phyloP scores from a whole-genome alignment of 2,797 vertebrate genomes.

The Catamblyrhynchus diadema region DNA sequence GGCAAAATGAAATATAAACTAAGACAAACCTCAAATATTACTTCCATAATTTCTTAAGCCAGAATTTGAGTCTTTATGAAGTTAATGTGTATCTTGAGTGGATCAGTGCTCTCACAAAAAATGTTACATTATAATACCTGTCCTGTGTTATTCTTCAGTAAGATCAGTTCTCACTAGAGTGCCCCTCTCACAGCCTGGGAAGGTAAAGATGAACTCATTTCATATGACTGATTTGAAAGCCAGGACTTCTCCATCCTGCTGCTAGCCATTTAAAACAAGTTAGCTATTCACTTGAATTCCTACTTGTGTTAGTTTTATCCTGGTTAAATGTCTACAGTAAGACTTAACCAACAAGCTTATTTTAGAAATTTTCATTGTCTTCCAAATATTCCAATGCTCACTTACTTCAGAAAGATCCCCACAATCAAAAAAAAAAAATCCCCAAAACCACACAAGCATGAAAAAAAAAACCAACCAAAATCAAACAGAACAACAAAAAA shows the following conservation, averaged over 20 bases:
- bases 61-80: neutral
- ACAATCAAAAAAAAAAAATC: no score
- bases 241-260: neutral
- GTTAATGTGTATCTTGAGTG: neutral
- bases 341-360: neutral
- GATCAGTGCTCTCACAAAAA: neutral
- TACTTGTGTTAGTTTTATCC: neutral
- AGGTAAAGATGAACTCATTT: neutral
- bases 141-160: neutral
- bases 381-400: neutral
- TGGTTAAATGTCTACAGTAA: neutral
- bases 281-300: neutral
- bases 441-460: neutral
- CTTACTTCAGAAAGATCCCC: neutral
- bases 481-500: neutral
- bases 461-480: no score
- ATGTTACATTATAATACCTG: neutral
- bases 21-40: neutral
- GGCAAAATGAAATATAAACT: neutral
- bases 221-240: neutral
- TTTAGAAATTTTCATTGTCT: neutral
- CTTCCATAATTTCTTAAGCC: neutral
- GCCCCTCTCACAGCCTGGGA: neutral
- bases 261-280: neutral
- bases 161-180: neutral